phyloP scores from a whole-genome alignment of 2,797 vertebrate genomes.

The Balearica regulorum region DNA sequence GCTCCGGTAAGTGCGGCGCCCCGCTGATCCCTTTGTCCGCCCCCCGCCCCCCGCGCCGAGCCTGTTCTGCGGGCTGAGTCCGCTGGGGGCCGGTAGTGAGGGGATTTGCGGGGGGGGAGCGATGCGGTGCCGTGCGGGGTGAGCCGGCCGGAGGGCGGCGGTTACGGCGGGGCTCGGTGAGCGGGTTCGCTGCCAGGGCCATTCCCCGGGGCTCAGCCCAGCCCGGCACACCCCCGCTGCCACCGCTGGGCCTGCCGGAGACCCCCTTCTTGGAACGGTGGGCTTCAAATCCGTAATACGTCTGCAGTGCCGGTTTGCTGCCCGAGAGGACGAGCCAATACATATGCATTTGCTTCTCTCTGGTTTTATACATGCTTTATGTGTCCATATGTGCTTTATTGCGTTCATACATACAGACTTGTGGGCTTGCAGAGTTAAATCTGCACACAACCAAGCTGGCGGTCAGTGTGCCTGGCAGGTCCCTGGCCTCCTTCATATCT shows the following conservation, averaged over 20 bases:
- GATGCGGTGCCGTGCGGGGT: background rate
- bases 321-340: background rate
- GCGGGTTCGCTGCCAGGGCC: background rate
- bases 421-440: accelerated
- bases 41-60: background rate
- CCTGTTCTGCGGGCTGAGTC: background rate
- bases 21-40: background rate
- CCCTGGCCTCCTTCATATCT: accelerated
- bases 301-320: background rate
- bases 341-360: accelerated
- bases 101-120: background rate
- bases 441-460: accelerated
- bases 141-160: background rate
- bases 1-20: background rate
- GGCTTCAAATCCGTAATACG: background rate
- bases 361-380: background rate
- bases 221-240: background rate
- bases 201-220: background rate
- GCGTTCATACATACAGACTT: accelerated
- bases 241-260: background rate
- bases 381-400: background rate
- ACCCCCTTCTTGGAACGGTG: background rate
- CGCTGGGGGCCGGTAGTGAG: background rate
- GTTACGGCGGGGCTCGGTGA: background rate
- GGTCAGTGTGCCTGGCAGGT: accelerated